A percentile compares a stretch with the other conserved stretches of the same genome.
Conservation (phyloP, 2,888 invertebrate genomes). For the Drosophila limbata region DNA sequence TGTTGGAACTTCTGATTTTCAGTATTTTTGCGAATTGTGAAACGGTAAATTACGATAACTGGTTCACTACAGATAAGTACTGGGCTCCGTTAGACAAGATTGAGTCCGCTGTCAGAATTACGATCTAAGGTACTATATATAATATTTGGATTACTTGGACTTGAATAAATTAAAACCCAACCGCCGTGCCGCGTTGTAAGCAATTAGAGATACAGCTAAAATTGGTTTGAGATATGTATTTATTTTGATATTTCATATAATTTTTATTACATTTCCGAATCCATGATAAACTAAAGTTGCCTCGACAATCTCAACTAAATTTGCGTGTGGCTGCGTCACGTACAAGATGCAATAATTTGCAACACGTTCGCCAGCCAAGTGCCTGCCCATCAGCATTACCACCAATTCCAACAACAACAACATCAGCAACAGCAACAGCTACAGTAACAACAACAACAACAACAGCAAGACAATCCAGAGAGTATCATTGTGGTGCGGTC, state of each 20-base stretch:
- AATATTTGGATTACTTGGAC: no score
- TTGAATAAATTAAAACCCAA: no score
- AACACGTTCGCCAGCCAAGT: slow-evolving; percentile 79
- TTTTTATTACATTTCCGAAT: neutral
- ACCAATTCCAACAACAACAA: slow-evolving; percentile 33
- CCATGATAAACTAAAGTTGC: neutral
- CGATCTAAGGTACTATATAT: no score
- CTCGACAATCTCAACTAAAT: slow-evolving; percentile 9
- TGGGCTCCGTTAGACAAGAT: no score
- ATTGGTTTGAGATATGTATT: neutral
- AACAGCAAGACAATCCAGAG: slow-evolving; percentile 19
- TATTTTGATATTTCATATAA: slow-evolving; percentile 2
- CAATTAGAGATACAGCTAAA: neutral
- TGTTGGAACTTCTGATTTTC: no score
- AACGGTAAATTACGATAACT: no score
- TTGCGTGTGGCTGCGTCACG: slow-evolving; percentile 79
- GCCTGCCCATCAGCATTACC: slow-evolving; percentile 33
- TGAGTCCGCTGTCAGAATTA: no score
- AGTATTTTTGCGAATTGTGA: no score
- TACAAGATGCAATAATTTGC: slow-evolving; percentile 84
- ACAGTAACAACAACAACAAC: slow-evolving; percentile 24
- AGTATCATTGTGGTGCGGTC: slow-evolving; percentile 32
- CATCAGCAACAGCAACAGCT: slow-evolving; percentile 2
- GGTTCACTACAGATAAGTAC: no score
- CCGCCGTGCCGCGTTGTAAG: no score